Evolutionary conservation across 2,888 invertebrate species (phyloP), one percentile per base, ranked within the genome.

Genomic region (Craniophora ligustri): DNA sequence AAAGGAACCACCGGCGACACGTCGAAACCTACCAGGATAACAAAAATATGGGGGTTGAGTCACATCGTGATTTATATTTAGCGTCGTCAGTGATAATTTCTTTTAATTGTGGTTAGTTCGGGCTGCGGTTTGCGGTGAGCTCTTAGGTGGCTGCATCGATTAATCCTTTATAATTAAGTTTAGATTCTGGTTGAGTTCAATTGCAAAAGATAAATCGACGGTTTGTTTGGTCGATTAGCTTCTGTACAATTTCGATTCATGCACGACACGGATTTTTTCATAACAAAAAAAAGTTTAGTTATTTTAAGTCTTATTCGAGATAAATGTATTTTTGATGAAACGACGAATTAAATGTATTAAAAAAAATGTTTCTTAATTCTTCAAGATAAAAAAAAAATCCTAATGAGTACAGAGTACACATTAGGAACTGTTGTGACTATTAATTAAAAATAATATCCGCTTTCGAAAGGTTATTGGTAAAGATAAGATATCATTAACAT

Each of bases 51-150:
- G 68, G 54, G 54, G 70, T 57, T 51, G 45, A 63, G 42, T 55
- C 64, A 48, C 40, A 14, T 13, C 60, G 49, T 73, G 71, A 75
- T 75, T 75, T 75, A 64, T 64, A 54, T 62, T 65, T 42, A n/a
- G n/a, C n/a, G 47, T 45, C 28, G 36, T 48, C 26, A 36, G 32
- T 48, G 62, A 63, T 73, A 58, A 69, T 69, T 64, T 56, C 64
- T 72, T 72, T 72, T 72, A 72, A 72, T 72, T 72, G 56, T 55
- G 38, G 48, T 49, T 51, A 50, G 47, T 45, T 32, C 32, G 31
- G 40, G 41, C 51, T 75, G 74, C 41, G 72, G 74, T 76, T 79
- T 76, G 75, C 54, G 62, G 76, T 65, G 14, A 49, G 40, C 44
- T n/a, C 47, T 54, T 54, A 63, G 47, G 47, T 48, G 60, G 35